Conservation (phyloP, 1,140 invertebrate genomes). For the Portunus trituberculatus region DNA sequence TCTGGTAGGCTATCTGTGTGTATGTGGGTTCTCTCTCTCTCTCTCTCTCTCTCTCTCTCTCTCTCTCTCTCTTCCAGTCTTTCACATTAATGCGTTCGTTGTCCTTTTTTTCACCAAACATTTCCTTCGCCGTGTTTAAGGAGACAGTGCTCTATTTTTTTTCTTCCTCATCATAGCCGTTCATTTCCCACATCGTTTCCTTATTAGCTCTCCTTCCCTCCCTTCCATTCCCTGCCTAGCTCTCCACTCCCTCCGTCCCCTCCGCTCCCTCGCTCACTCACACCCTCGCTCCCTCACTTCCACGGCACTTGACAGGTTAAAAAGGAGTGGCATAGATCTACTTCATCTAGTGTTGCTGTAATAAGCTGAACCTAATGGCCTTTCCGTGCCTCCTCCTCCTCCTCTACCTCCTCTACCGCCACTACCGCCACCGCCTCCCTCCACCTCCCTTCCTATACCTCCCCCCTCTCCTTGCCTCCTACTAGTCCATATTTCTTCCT, state of each 20-base stretch:
- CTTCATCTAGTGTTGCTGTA: background rate
- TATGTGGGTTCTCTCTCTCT: background rate
- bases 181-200: background rate
- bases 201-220: background rate
- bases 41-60: constrained; percentile 20
- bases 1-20: background rate
- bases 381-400: background rate
- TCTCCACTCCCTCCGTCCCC: background rate
- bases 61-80: background rate
- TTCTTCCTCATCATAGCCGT: background rate
- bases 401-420: background rate
- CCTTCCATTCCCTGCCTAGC: background rate
- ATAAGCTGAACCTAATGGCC: background rate
- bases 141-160: background rate
- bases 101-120: background rate
- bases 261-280: background rate
- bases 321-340: constrained; percentile 2
- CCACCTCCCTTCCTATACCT: background rate
- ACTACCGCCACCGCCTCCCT: background rate
- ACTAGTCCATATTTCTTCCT: background rate
- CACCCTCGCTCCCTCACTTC: background rate
- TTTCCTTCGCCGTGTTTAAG: background rate
- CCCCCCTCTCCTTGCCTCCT: background rate
- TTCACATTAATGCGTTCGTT: background rate
- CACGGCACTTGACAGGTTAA: background rate